phyloP scores from a whole-genome alignment of 1,140 invertebrate species.

The Micrasema longulum region DNA sequence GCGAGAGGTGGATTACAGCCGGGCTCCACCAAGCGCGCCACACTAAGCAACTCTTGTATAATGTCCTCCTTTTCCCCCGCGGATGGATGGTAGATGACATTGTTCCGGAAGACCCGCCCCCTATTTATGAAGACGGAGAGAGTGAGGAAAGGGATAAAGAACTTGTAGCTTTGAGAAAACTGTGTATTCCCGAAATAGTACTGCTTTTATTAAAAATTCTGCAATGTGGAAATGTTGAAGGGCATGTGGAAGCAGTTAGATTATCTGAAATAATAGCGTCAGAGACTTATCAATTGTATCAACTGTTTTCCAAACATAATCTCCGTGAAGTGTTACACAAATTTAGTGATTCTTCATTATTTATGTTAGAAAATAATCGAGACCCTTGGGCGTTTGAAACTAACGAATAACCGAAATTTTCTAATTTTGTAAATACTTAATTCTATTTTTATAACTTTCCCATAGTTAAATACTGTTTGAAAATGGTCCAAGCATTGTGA shows the following conservation, averaged over 20 bases:
- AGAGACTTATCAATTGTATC: slow-evolving; percentile 83
- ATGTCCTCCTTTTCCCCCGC: slow-evolving; percentile 89
- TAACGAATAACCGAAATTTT: slow-evolving; percentile 14
- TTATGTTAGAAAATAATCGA: slow-evolving; percentile 77
- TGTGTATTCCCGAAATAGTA: slow-evolving; percentile 87
- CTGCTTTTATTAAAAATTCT: slow-evolving; percentile 85
- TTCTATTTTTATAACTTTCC: too few relatives aligned
- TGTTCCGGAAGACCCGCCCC: slow-evolving; percentile 59
- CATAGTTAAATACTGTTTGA: too few relatives aligned
- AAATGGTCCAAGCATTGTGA: too few relatives aligned
- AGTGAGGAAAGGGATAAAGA: slow-evolving; percentile 71
- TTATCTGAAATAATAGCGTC: slow-evolving; percentile 83
- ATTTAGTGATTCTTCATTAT: slow-evolving; percentile 81
- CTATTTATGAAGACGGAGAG: slow-evolving; percentile 64
- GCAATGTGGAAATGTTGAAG: slow-evolving; percentile 80
- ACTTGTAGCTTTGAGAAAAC: slow-evolving; percentile 79
- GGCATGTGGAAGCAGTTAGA: slow-evolving; percentile 82
- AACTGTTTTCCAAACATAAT: slow-evolving; percentile 82
- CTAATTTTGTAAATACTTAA: too few relatives aligned
- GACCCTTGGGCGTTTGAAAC: slow-evolving; percentile 77
- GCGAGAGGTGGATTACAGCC: slow-evolving; percentile 80
- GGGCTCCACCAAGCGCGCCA: slow-evolving; percentile 61
- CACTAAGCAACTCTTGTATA: slow-evolving; percentile 85
- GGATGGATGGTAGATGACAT: slow-evolving; percentile 88
- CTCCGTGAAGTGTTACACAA: slow-evolving; percentile 81